Evolutionary conservation across 2,797 vertebrate genomes (phyloP).

Genomic region (Heterohyrax brucei): DNA sequence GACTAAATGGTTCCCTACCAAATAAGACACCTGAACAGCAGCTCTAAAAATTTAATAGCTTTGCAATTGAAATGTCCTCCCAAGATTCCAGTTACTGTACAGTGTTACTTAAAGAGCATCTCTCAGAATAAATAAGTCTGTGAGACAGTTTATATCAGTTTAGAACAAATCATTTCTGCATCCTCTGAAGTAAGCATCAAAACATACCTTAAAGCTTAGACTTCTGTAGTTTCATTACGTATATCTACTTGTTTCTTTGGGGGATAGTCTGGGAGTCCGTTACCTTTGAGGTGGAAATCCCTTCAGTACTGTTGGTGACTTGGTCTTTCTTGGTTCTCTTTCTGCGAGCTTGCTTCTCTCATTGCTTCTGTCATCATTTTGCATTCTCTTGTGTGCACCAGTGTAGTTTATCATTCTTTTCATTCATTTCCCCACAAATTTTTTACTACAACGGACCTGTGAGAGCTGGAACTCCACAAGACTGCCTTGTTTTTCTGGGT

Average conservation of each 20-base stretch:
- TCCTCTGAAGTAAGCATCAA: constrained; percentile 28
- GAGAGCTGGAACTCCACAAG: not conserved
- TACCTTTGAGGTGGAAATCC: not conserved
- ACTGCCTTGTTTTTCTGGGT: not conserved
- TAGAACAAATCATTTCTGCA: not conserved
- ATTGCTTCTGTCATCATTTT: not conserved
- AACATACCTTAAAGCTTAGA: not conserved
- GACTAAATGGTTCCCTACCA: constrained; percentile 27
- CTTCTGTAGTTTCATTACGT: constrained; percentile 10
- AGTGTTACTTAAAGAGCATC: constrained; percentile 41
- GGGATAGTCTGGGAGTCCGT: constrained; percentile 56
- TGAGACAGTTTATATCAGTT: not conserved
- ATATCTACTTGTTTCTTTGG: constrained; percentile 53
- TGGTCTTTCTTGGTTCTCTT: not conserved
- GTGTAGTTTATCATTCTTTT: not conserved
- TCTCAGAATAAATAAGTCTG: constrained; percentile 40
- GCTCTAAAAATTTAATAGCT: constrained; percentile 41
- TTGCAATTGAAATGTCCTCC: constrained; percentile 48
- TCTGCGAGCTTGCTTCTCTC: not conserved
- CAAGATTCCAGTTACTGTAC: constrained; percentile 26
- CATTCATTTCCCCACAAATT: not conserved
- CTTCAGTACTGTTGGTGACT: not conserved
- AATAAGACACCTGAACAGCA: constrained; percentile 1
- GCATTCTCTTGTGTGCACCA: not conserved
- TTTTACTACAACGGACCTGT: not conserved